phyloP scores from a whole-genome alignment of 2,113 vertebrate species.

The Halcyon malimbica region DNA sequence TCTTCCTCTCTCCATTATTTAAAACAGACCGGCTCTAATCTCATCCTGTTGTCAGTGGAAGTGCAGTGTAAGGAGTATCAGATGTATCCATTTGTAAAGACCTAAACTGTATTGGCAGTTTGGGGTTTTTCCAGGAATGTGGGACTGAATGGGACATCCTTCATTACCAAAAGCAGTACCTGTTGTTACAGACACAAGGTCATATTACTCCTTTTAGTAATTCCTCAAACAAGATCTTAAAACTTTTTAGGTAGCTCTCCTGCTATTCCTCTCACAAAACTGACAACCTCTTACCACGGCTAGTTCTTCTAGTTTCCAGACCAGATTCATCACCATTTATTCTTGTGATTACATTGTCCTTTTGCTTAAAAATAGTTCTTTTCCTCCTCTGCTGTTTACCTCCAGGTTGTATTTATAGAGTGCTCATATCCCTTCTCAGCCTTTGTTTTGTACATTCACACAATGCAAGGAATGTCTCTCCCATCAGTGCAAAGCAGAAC shows the following conservation, averaged over 20 bases:
- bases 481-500: conserved; percentile 38
- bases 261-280: not conserved
- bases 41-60: not conserved
- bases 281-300: not conserved
- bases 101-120: not conserved
- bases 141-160: not conserved
- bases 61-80: not conserved
- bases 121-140: not conserved
- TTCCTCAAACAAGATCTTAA: not conserved
- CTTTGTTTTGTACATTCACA: conserved; percentile 57
- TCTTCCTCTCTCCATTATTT: not conserved
- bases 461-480: conserved; percentile 56
- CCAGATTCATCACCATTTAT: conserved; percentile 1
- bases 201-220: not conserved
- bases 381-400: conserved; percentile 64
- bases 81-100: not conserved
- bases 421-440: conserved; percentile 60
- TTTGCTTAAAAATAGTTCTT: conserved; percentile 63
- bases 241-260: not conserved
- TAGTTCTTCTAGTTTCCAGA: not conserved
- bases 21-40: not conserved
- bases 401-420: conserved; percentile 61
- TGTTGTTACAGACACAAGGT: not conserved
- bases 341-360: conserved; percentile 55
- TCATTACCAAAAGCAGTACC: not conserved